Percentiles rank a stretch among this genome's conserved stretches.
These are phyloP conservation scores for Sebastolobus altivelis DNA, from an alignment of 2,797 vertebrate genomes.

Conservation along the genomic window DNA sequence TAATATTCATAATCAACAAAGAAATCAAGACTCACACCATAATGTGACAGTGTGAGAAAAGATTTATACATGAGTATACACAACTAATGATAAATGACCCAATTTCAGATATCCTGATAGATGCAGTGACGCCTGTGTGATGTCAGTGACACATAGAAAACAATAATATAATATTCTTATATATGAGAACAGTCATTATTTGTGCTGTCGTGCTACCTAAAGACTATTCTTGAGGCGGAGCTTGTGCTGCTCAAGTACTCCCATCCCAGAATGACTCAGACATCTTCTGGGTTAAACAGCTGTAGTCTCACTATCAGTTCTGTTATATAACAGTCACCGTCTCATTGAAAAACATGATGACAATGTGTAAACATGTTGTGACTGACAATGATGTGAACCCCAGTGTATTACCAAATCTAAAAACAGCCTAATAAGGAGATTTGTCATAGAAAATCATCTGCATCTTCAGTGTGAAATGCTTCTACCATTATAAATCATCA, in stretches of 20 bases:
- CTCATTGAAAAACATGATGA: constrained; percentile 20
- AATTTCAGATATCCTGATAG: constrained; percentile 6
- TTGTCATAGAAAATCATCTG: neutral
- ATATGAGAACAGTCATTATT: neutral
- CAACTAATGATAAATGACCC: neutral
- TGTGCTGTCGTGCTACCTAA: neutral
- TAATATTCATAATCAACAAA: constrained; percentile 1
- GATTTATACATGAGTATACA: neutral
- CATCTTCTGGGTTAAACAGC: neutral
- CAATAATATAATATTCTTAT: neutral
- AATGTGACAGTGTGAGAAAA: neutral
- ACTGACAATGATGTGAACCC: neutral
- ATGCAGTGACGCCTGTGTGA: neutral
- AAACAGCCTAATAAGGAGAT: neutral
- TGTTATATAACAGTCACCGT: constrained; percentile 12
- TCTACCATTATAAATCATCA: neutral
- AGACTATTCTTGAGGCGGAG: constrained; percentile 26
- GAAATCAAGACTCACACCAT: neutral
- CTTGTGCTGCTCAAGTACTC: constrained; percentile 37
- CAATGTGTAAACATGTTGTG: neutral
- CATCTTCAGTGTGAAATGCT: neutral
- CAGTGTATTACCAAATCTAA: neutral
- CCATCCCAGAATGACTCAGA: constrained; percentile 53
- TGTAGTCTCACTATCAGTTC: constrained; percentile 11
- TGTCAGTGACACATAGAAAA: neutral